Evolutionary conservation across 1,140 invertebrate genomes (phyloP).

Genomic region (Orius insidiosus): DNA sequence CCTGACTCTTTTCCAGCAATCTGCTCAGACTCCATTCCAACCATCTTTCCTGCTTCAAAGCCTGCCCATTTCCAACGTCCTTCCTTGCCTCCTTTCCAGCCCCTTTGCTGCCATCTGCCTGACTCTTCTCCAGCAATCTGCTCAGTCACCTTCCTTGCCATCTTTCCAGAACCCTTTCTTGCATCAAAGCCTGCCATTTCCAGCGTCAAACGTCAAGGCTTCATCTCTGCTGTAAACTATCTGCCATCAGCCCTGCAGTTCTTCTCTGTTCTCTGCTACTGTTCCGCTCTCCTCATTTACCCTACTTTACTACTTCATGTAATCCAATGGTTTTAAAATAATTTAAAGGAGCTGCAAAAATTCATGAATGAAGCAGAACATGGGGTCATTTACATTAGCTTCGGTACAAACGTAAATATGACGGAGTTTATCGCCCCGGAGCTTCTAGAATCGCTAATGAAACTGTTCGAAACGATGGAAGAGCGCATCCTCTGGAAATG

Average conservation of each 20-base stretch:
- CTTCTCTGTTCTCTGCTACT: too few relatives aligned
- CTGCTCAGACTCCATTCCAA: too few relatives aligned
- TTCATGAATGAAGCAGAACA: slow-evolving; percentile 24
- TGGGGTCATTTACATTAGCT: slow-evolving; percentile 27
- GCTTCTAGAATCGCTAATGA: slow-evolving; percentile 20
- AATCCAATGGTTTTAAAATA: background rate
- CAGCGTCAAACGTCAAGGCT: too few relatives aligned
- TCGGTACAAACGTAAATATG: slow-evolving; percentile 24
- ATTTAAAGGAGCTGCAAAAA: slow-evolving; percentile 15
- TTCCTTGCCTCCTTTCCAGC: background rate
- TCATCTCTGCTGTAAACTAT: background rate
- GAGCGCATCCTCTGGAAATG: slow-evolving; percentile 46
- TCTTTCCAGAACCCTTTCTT: too few relatives aligned
- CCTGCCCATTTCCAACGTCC: too few relatives aligned
- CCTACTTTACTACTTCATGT: background rate
- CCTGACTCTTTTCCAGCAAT: too few relatives aligned
- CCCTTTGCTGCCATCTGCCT: background rate
- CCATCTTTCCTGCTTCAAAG: too few relatives aligned
- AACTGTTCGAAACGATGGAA: slow-evolving; percentile 35
- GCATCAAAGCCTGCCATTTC: too few relatives aligned
- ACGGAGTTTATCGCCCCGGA: slow-evolving; percentile 11
- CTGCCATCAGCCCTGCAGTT: too few relatives aligned
- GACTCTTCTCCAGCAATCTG: background rate
- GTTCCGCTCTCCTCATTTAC: background rate
- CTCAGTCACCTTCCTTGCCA: background rate